These are phyloP conservation scores for Ophiothrix spiculata DNA, from an alignment of 35 echinoderm and acorn worm genomes.

Conservation along the genomic window DNA sequence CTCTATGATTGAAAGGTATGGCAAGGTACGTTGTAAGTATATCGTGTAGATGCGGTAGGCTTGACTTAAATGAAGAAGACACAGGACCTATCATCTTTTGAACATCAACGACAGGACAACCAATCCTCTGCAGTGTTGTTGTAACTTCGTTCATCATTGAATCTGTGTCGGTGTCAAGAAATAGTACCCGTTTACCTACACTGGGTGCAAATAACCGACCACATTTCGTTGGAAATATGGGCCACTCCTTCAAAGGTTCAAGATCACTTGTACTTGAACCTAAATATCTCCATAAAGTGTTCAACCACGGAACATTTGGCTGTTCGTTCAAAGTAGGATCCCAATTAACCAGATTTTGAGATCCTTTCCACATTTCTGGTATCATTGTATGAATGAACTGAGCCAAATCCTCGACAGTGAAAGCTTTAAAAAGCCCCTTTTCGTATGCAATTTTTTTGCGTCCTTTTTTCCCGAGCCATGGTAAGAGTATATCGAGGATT, in stretches of 20 bases:
- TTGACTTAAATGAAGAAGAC: too few relatives aligned
- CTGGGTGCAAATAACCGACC: neutral
- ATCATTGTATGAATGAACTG: neutral
- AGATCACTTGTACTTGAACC: neutral
- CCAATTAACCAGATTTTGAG: neutral
- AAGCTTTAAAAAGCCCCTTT: conserved; percentile 3
- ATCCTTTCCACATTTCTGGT: conserved; percentile 1
- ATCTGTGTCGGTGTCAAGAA: too few relatives aligned
- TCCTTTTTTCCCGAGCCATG: neutral
- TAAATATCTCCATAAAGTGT: neutral
- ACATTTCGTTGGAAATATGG: too few relatives aligned
- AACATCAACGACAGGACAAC: too few relatives aligned
- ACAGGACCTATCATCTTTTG: too few relatives aligned
- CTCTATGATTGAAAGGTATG: neutral
- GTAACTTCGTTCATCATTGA: too few relatives aligned
- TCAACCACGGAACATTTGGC: neutral
- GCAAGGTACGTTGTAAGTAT: neutral
- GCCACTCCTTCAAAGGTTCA: neutral
- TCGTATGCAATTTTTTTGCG: neutral
- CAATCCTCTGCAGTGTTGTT: too few relatives aligned
- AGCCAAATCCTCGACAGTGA: neutral
- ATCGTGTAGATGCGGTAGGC: neutral
- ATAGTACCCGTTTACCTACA: too few relatives aligned
- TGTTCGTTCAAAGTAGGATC: neutral
- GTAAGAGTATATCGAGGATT: neutral